These are phyloP conservation scores for Parnassius apollo DNA, from an alignment of 2,888 invertebrate species.

Conservation along the genomic window DNA sequence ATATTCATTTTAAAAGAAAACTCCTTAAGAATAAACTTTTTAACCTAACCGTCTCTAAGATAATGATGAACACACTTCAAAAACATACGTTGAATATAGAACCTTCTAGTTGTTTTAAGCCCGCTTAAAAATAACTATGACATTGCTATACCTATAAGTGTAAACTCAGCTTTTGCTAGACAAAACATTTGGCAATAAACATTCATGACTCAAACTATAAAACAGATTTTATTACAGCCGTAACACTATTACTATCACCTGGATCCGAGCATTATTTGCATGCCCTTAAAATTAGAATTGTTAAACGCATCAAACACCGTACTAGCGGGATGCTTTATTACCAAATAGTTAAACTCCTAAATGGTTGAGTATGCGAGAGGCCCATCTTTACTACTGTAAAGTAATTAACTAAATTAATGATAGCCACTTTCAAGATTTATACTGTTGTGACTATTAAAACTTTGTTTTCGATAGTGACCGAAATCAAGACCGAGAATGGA, in stretches of 20 bases:
- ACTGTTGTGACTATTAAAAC: too few relatives aligned
- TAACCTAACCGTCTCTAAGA: too few relatives aligned
- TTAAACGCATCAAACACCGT: conserved; percentile 30
- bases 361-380: conserved; percentile 14
- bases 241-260: conserved; percentile 37
- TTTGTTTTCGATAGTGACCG: too few relatives aligned
- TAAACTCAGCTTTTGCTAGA: not conserved
- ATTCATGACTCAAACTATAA: conserved; percentile 25
- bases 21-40: too few relatives aligned
- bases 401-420: conserved; percentile 1
- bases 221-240: conserved; percentile 34
- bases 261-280: conserved; percentile 30
- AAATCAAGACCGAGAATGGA: too few relatives aligned
- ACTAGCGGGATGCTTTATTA: conserved; percentile 18
- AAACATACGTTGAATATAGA: too few relatives aligned
- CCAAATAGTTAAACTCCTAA: conserved; percentile 6
- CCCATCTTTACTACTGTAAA: conserved; percentile 15
- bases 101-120: too few relatives aligned
- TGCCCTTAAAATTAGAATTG: conserved; percentile 37
- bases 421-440: too few relatives aligned
- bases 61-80: too few relatives aligned
- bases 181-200: conserved; percentile 25
- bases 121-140: not conserved
- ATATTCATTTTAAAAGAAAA: too few relatives aligned
- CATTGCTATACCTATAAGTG: not conserved